Percentiles rank a stretch among this genome's conserved stretches.
These are phyloP conservation scores for Tragelaphus buxtoni DNA, from an alignment of 2,113 vertebrate genomes.

Conservation along the genomic window DNA sequence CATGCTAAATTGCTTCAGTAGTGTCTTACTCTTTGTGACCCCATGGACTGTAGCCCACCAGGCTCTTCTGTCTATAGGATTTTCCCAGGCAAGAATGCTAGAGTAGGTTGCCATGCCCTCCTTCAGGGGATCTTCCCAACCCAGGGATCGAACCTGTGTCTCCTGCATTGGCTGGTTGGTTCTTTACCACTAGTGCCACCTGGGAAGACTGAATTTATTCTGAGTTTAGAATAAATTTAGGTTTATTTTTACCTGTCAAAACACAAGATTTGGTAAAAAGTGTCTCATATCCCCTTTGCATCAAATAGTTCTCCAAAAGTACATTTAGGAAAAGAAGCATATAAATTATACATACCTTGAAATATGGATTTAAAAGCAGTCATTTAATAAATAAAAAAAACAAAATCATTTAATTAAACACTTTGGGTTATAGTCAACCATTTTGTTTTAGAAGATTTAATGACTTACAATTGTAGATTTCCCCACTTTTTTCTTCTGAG, in stretches of 20 bases:
- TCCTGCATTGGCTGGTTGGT: not conserved
- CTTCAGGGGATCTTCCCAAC: not conserved
- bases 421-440: not conserved
- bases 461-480: not conserved
- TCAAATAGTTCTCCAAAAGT: not conserved
- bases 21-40: not conserved
- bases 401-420: not conserved
- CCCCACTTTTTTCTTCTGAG: not conserved
- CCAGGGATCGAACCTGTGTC: not conserved
- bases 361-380: not conserved
- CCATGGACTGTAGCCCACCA: not conserved
- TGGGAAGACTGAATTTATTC: not conserved
- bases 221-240: constrained; percentile 5
- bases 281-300: not conserved
- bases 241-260: not conserved
- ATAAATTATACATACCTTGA: not conserved
- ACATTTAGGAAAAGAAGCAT: not conserved
- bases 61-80: not conserved
- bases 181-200: not conserved
- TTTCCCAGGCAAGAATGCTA: not conserved
- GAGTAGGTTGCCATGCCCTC: not conserved
- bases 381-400: not conserved
- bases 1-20: not conserved
- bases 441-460: constrained; percentile 3
- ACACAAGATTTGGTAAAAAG: not conserved